phyloP scores from a whole-genome alignment of 1,140 invertebrate genomes.

The Pogonus chalceus region DNA sequence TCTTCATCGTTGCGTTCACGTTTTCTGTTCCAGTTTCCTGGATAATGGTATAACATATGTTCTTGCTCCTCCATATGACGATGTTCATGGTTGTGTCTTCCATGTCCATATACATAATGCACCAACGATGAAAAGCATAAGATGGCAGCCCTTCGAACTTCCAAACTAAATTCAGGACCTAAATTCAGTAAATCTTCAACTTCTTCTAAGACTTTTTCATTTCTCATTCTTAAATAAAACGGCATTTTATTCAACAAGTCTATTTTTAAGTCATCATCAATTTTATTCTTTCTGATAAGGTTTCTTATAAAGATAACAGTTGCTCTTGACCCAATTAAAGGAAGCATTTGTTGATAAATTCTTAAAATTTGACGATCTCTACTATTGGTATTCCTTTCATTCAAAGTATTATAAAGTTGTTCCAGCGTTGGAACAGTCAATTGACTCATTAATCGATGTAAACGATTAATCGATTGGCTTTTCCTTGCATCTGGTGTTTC shows the following conservation, averaged over 20 bases:
- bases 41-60: not conserved
- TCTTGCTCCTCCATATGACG: constrained; percentile 8
- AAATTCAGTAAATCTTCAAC: constrained; percentile 30
- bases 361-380: constrained; percentile 16
- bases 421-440: constrained; percentile 30
- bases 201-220: constrained; percentile 28
- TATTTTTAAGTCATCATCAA: constrained; percentile 23
- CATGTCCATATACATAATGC: constrained; percentile 27
- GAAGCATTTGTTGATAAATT: constrained; percentile 34
- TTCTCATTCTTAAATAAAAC: constrained; percentile 29
- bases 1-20: not conserved
- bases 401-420: constrained; percentile 24
- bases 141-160: constrained; percentile 29
- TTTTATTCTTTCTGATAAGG: constrained; percentile 26
- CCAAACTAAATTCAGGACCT: constrained; percentile 13
- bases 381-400: constrained; percentile 18
- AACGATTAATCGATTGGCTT: constrained; percentile 31
- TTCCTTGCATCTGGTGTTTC: constrained; percentile 29
- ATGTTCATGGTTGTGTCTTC: constrained; percentile 8
- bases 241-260: constrained; percentile 32
- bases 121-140: constrained; percentile 34
- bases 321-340: constrained; percentile 35
- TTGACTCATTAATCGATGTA: constrained; percentile 26
- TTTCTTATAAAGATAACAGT: constrained; percentile 31
- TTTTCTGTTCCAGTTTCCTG: not conserved